A percentile compares a stretch with the other conserved stretches of the same genome.
Conservation (phyloP, 2,888 invertebrate genomes). For the Cheilosia vulpina region DNA sequence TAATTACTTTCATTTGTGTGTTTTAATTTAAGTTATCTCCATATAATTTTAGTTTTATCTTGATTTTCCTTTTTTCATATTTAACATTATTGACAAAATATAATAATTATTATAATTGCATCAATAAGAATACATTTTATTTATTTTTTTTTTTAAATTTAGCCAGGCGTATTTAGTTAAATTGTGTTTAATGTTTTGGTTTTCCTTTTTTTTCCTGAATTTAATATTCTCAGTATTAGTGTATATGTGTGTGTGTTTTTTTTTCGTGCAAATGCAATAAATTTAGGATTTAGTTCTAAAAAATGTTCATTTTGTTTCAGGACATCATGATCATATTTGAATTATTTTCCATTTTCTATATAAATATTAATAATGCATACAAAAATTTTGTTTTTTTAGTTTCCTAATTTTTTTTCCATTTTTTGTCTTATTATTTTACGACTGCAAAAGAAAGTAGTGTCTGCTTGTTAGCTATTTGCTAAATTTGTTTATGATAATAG, state of each 20-base stretch:
- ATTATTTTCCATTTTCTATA: slow-evolving; percentile 52
- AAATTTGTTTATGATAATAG: slow-evolving; percentile 44
- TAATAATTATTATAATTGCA: slow-evolving; percentile 73
- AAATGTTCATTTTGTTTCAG: slow-evolving; percentile 49
- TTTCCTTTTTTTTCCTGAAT: neutral
- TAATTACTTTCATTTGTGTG: slow-evolving; percentile 69
- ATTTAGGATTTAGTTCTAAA: slow-evolving; percentile 64
- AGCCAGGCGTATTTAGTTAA: slow-evolving; percentile 59
- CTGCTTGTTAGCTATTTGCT: slow-evolving; percentile 59
- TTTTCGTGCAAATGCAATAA: slow-evolving; percentile 74
- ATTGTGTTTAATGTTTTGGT: slow-evolving; percentile 39
- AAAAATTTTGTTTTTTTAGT: slow-evolving; percentile 68
- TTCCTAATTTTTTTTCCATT: slow-evolving; percentile 34
- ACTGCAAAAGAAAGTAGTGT: slow-evolving; percentile 68
- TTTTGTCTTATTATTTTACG: slow-evolving; percentile 44
- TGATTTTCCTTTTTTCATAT: slow-evolving; percentile 51
- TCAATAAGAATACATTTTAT: slow-evolving; percentile 65
- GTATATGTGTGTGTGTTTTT: slow-evolving; percentile 49
- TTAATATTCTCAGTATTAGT: slow-evolving; percentile 46
- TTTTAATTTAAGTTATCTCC: slow-evolving; percentile 69
- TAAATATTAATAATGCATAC: slow-evolving; percentile 72
- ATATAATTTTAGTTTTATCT: slow-evolving; percentile 40
- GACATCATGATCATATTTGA: slow-evolving; percentile 50
- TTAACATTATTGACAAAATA: slow-evolving; percentile 76
- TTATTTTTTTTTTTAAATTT: slow-evolving; percentile 40